Evolutionary conservation across 2,113 vertebrate genomes (phyloP).

Genomic region (Oryzias curvinotus): DNA sequence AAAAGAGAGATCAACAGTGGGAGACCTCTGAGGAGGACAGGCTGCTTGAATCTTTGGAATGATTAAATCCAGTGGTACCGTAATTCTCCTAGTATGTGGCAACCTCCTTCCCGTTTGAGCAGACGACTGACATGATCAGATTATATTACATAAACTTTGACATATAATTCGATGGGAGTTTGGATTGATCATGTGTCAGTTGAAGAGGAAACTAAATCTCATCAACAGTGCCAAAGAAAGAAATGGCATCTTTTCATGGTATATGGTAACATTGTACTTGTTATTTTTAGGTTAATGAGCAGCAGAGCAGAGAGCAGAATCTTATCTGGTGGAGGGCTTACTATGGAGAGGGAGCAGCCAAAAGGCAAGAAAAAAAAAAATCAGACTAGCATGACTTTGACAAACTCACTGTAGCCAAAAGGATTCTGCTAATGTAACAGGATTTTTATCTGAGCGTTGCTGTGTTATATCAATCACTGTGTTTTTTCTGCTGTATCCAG

Average conservation of each 20-base stretch:
- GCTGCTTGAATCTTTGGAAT: slow-evolving; percentile 3
- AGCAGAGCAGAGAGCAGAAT: too few species aligned
- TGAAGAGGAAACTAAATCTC: slow-evolving; percentile 33
- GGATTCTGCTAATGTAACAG: too few species aligned
- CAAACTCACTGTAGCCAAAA: too few species aligned
- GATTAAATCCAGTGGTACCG: slow-evolving; percentile 26
- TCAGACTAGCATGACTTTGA: too few species aligned
- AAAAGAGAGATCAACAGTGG: slow-evolving; percentile 4
- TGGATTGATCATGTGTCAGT: slow-evolving; percentile 40
- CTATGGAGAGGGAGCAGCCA: too few species aligned
- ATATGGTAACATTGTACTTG: background rate
- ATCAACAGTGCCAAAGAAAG: slow-evolving; percentile 59
- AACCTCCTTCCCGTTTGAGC: slow-evolving; percentile 25
- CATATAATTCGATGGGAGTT: too few species aligned
- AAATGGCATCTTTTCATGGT: slow-evolving; percentile 25
- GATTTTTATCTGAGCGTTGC: too few species aligned
- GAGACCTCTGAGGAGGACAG: slow-evolving; percentile 18
- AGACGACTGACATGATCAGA: slow-evolving; percentile 22
- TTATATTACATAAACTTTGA: slow-evolving; percentile 6
- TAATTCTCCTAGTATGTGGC: slow-evolving; percentile 22
- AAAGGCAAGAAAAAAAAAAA: too few species aligned
- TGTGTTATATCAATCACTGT: too few species aligned
- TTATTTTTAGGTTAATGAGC: too few species aligned
- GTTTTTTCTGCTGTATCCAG: too few species aligned
- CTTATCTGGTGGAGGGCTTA: too few species aligned